A percentile compares a stretch with the other conserved stretches of the same genome.
phyloP scores from a whole-genome alignment of 2,888 invertebrate genomes.

The Ochropacha duplaris region DNA sequence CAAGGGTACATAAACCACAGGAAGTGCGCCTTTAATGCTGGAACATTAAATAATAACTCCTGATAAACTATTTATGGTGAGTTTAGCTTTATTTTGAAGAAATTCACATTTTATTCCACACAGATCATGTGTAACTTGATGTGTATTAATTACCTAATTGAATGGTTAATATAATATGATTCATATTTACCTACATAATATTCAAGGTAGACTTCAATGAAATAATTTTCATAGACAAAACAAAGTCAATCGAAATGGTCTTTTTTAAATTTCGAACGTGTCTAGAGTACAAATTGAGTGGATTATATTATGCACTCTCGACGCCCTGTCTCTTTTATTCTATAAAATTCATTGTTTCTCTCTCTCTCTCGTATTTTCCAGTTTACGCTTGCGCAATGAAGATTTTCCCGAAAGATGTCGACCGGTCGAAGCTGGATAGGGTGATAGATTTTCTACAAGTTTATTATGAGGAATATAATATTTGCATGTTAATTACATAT shows the following conservation, averaged over 20 bases:
- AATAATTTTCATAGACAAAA: background rate
- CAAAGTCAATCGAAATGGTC: constrained; percentile 8
- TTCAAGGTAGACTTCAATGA: background rate
- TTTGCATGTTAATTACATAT: background rate
- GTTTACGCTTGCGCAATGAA: constrained; percentile 68
- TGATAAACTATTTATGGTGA: background rate
- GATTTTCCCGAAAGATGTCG: constrained; percentile 67
- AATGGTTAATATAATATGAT: too few species aligned
- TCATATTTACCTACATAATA: too few species aligned
- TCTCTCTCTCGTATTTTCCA: constrained; percentile 64
- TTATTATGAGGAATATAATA: background rate
- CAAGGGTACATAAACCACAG: background rate
- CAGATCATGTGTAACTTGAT: too few species aligned
- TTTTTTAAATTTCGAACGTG: constrained; percentile 67
- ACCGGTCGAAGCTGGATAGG: constrained; percentile 70
- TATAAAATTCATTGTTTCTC: constrained; percentile 27
- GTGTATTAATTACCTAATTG: too few species aligned
- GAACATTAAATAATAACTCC: background rate
- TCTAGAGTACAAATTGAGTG: constrained; percentile 65
- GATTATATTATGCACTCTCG: constrained; percentile 66
- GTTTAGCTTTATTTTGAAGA: too few species aligned
- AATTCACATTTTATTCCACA: too few species aligned
- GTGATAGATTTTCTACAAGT: constrained; percentile 35
- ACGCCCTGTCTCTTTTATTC: constrained; percentile 45
- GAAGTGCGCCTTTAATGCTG: background rate